Conservation (phyloP, 2,113 vertebrate genomes). For the Phrynosoma blainvillii region DNA sequence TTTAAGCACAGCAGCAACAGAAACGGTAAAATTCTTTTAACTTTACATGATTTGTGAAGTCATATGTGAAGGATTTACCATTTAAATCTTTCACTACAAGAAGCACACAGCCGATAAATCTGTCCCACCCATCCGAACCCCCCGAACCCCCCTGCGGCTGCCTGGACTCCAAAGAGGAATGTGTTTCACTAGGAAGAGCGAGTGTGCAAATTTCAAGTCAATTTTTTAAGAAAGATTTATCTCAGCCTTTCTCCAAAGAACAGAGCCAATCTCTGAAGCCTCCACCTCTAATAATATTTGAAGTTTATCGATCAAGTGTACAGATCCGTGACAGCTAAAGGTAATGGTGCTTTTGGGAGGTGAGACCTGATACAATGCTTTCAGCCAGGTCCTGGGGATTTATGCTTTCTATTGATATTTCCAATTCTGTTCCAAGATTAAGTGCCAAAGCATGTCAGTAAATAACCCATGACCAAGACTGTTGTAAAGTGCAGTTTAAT, state of each 20-base stretch:
- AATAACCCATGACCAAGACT: conserved; percentile 67
- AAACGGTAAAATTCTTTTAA: conserved; percentile 91
- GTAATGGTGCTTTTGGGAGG: conserved; percentile 85
- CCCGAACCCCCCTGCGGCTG: conserved; percentile 53
- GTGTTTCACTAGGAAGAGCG: conserved; percentile 82
- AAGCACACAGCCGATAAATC: conserved; percentile 89
- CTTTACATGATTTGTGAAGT: conserved; percentile 93
- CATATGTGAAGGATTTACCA: conserved; percentile 92
- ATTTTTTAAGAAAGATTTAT: conserved; percentile 92
- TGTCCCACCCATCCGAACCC: conserved; percentile 55
- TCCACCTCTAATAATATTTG: conserved; percentile 92
- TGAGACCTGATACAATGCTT: conserved; percentile 81
- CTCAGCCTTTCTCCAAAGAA: conserved; percentile 82
- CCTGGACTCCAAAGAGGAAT: conserved; percentile 82
- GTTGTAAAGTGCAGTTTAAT: conserved; percentile 67
- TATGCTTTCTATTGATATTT: conserved; percentile 85
- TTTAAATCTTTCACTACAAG: conserved; percentile 93
- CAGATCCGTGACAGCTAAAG: conserved; percentile 87
- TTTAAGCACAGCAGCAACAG: conserved; percentile 88
- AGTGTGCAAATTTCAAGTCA: conserved; percentile 81
- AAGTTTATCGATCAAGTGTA: conserved; percentile 92
- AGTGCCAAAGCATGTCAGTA: conserved; percentile 72
- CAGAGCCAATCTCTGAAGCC: conserved; percentile 86
- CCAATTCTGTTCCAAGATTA: conserved; percentile 84
- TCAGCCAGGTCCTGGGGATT: conserved; percentile 82